These are phyloP conservation scores for Lacanobia oleracea DNA, from an alignment of 2,888 invertebrate species.

Conservation along the genomic window DNA sequence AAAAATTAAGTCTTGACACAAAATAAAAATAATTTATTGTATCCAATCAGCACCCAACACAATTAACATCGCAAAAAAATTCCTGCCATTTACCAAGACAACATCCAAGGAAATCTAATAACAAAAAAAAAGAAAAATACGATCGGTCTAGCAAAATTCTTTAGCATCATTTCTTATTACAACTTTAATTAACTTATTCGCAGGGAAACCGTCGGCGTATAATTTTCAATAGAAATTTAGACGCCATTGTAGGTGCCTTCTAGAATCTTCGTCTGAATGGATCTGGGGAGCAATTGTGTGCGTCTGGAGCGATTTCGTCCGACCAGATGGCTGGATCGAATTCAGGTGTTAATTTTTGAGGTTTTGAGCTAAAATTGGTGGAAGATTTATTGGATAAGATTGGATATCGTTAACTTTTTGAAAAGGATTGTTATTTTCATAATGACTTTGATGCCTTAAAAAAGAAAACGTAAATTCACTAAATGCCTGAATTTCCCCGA, in stretches of 20 bases:
- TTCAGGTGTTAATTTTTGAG: conserved; percentile 55
- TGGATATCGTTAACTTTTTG: neutral
- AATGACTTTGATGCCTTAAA: neutral
- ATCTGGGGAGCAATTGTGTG: conserved; percentile 47
- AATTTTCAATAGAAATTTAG: conserved; percentile 69
- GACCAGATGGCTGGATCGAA: conserved; percentile 49
- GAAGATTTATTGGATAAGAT: conserved; percentile 11
- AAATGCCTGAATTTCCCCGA: too few relatives aligned
- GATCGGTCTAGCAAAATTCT: conserved; percentile 52
- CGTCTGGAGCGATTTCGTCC: conserved; percentile 36
- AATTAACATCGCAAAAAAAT: conserved; percentile 26
- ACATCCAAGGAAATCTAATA: conserved; percentile 38
- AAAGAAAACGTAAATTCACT: too few relatives aligned
- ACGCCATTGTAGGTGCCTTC: conserved; percentile 58
- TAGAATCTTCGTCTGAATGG: conserved; percentile 50
- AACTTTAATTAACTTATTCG: conserved; percentile 73
- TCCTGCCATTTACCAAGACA: conserved; percentile 26
- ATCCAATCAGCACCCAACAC: conserved; percentile 34
- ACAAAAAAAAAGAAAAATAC: conserved; percentile 47
- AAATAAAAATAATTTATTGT: conserved; percentile 35
- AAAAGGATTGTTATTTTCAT: neutral
- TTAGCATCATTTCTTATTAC: conserved; percentile 68
- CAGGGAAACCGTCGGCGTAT: conserved; percentile 42
- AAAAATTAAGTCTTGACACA: conserved; percentile 1
- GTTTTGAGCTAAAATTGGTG: conserved; percentile 34